A percentile compares a stretch with the other conserved stretches of the same genome.
These are phyloP conservation scores for Torymus texanus DNA, from an alignment of 2,888 invertebrate genomes.

Conservation along the genomic window DNA sequence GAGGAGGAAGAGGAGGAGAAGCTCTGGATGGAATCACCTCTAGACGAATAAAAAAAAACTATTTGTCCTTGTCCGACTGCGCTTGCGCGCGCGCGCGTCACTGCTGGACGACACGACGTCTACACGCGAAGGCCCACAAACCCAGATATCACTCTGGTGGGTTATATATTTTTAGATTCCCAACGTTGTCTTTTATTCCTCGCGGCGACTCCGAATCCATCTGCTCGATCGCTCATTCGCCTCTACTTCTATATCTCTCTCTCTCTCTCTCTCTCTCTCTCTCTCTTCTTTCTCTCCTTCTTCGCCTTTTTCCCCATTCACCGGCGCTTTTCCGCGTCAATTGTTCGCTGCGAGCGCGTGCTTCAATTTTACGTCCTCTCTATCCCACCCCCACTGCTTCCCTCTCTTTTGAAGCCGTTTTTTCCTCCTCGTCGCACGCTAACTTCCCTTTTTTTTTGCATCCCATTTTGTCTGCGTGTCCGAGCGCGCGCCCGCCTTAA, in stretches of 20 bases:
- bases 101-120: neutral
- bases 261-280: neutral
- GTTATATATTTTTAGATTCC: neutral
- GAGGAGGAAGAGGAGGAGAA: too few species aligned
- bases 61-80: neutral
- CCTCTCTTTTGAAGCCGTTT: neutral
- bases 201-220: constrained; percentile 22
- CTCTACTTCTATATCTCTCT: neutral
- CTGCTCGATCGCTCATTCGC: neutral
- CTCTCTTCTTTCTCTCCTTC: neutral
- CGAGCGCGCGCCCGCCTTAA: constrained; percentile 2
- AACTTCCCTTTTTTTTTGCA: constrained; percentile 11
- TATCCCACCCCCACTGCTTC: neutral
- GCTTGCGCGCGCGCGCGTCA: too few species aligned
- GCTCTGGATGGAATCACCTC: neutral
- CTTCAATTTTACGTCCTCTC: constrained; percentile 14
- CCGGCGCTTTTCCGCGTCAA: constrained; percentile 31
- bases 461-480: neutral
- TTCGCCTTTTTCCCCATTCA: neutral
- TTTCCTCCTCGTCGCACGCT: neutral
- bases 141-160: constrained; percentile 17
- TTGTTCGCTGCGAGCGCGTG: neutral
- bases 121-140: constrained; percentile 14
- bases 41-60: constrained; percentile 38
- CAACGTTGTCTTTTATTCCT: constrained; percentile 22